Conservation (phyloP, 2,113 vertebrate genomes). For the Penelope pileata region DNA sequence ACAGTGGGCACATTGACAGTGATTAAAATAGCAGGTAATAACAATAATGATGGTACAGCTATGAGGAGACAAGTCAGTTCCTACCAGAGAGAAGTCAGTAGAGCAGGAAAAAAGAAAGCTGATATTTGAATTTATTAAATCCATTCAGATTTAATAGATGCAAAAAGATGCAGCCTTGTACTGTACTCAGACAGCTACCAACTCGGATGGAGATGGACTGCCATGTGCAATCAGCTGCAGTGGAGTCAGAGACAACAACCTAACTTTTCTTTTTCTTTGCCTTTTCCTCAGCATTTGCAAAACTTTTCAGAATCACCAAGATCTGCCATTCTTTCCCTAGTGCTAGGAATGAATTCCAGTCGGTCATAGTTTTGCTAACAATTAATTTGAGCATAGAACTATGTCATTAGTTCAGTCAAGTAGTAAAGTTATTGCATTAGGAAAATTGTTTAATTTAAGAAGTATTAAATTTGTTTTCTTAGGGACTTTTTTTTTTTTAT, state of each 20-base stretch:
- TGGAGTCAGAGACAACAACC: neutral
- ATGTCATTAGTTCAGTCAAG: neutral
- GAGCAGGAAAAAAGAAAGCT: neutral
- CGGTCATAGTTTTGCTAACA: neutral
- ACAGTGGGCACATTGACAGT: neutral
- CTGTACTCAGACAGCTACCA: neutral
- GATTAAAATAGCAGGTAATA: neutral
- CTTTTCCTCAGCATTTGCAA: neutral
- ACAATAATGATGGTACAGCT: neutral
- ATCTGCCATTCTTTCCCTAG: neutral
- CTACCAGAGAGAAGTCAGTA: neutral
- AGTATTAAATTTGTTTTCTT: neutral
- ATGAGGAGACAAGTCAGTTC: neutral
- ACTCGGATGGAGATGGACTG: neutral
- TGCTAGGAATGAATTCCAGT: neutral
- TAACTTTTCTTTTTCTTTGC: neutral
- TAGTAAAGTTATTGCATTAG: neutral
- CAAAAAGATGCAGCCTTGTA: neutral
- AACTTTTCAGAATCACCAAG: neutral
- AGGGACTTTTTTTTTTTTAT: neutral
- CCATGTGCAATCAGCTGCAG: constrained; percentile 19
- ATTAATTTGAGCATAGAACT: neutral
- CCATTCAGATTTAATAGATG: neutral
- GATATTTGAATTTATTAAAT: neutral
- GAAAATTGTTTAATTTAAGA: neutral